phyloP scores from a whole-genome alignment of 2,113 vertebrate genomes.

The Lonchura striata region DNA sequence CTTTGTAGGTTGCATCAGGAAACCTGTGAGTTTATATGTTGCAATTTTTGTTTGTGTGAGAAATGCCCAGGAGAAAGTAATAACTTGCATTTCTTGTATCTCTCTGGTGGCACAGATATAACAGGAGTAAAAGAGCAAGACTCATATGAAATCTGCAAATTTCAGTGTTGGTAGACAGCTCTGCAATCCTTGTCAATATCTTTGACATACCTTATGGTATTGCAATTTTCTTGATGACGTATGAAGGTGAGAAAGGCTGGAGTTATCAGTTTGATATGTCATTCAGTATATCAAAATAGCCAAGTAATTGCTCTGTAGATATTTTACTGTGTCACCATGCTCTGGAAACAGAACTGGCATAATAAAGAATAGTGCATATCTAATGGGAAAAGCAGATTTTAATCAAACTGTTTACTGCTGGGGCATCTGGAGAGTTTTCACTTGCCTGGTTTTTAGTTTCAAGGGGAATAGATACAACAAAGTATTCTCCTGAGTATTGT shows the following conservation, averaged over 20 bases:
- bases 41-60: not conserved
- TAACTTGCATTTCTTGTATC: not conserved
- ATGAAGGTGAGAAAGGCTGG: not conserved
- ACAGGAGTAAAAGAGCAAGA: not conserved
- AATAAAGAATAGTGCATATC: not conserved
- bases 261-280: not conserved
- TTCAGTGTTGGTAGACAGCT: not conserved
- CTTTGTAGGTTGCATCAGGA: not conserved
- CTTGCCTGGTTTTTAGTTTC: conserved; percentile 47
- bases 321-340: not conserved
- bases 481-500: not conserved
- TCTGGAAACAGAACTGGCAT: not conserved
- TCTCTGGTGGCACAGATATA: not conserved
- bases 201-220: not conserved
- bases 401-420: conserved; percentile 23
- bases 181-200: not conserved
- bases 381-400: conserved; percentile 56
- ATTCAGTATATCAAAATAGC: not conserved
- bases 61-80: not conserved
- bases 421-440: conserved; percentile 51
- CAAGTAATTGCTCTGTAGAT: not conserved
- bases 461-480: not conserved
- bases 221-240: not conserved
- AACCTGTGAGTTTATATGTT: not conserved
- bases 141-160: not conserved